Conservation (phyloP, 2,888 invertebrate genomes). For the Caenorhabditis sp. region DNA sequence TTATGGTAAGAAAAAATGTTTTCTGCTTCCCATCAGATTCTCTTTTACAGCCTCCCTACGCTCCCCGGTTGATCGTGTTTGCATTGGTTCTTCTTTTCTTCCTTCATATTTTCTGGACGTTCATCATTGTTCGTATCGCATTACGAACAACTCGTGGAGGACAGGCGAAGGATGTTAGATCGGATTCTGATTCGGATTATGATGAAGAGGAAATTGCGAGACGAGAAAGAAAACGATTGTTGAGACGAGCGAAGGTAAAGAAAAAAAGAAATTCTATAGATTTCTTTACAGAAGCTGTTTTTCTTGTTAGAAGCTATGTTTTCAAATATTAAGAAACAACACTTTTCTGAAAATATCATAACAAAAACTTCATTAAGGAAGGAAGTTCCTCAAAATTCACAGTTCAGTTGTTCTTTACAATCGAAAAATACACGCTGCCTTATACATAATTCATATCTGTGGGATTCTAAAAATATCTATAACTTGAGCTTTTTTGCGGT, state of each 20-base stretch:
- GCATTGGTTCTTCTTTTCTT: slow-evolving; percentile 56
- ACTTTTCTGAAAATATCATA: too few relatives aligned
- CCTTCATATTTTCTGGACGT: slow-evolving; percentile 68
- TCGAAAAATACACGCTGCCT: too few relatives aligned
- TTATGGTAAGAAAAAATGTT: slow-evolving; percentile 27
- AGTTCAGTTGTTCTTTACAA: too few relatives aligned
- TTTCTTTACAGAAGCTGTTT: too few relatives aligned
- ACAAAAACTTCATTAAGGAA: too few relatives aligned
- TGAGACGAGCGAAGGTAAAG: slow-evolving; percentile 13
- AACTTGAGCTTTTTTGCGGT: too few relatives aligned
- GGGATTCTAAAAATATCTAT: too few relatives aligned
- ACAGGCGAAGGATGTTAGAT: slow-evolving; percentile 47
- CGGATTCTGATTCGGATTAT: slow-evolving; percentile 48
- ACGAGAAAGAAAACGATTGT: slow-evolving; percentile 29
- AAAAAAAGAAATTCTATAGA: too few relatives aligned
- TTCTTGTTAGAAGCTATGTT: too few relatives aligned
- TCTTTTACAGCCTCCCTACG: slow-evolving; percentile 55
- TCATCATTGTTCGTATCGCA: slow-evolving; percentile 56
- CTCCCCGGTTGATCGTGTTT: slow-evolving; percentile 61
- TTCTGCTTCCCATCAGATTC: neutral
- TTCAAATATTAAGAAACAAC: too few relatives aligned
- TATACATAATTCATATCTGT: too few relatives aligned
- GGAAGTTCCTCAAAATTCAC: too few relatives aligned
- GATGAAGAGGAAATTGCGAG: slow-evolving; percentile 43
- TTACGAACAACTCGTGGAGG: slow-evolving; percentile 35